Conservation (phyloP, 2,797 vertebrate species). For the Salmo trutta region DNA sequence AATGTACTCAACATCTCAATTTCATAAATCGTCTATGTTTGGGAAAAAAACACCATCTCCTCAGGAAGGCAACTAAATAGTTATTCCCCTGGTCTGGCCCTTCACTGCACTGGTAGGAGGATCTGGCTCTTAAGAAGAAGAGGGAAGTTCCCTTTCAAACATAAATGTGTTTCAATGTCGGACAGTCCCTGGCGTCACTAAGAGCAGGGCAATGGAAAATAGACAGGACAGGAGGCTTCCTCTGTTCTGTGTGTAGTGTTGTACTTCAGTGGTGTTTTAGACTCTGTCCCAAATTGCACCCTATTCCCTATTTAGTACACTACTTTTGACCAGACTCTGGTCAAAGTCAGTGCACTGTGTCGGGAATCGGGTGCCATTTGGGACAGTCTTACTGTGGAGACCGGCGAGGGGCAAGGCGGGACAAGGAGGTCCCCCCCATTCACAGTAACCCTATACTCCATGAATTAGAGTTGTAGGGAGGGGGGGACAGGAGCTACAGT, state of each 20-base stretch:
- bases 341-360: neutral
- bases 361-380: neutral
- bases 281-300: neutral
- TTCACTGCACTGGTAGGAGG: constrained; percentile 10
- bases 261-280: constrained; percentile 17
- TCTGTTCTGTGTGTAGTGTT: constrained; percentile 21
- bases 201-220: constrained; percentile 51
- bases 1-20: neutral
- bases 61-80: constrained; percentile 5
- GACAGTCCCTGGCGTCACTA: constrained; percentile 37
- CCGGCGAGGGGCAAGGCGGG: neutral
- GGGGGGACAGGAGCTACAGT: neutral
- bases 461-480: constrained; percentile 12
- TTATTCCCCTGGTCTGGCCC: neutral
- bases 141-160: constrained; percentile 51
- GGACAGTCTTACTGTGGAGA: neutral
- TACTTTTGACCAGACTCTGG: no score
- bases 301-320: neutral
- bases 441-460: constrained; percentile 21
- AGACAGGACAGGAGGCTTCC: constrained; percentile 55
- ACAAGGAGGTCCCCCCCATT: constrained; percentile 20
- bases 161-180: constrained; percentile 50
- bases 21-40: neutral
- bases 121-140: constrained; percentile 25
- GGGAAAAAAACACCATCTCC: neutral